Evolutionary conservation across 2,113 vertebrate genomes (phyloP).

Genomic region (Zosterops japonicus): DNA sequence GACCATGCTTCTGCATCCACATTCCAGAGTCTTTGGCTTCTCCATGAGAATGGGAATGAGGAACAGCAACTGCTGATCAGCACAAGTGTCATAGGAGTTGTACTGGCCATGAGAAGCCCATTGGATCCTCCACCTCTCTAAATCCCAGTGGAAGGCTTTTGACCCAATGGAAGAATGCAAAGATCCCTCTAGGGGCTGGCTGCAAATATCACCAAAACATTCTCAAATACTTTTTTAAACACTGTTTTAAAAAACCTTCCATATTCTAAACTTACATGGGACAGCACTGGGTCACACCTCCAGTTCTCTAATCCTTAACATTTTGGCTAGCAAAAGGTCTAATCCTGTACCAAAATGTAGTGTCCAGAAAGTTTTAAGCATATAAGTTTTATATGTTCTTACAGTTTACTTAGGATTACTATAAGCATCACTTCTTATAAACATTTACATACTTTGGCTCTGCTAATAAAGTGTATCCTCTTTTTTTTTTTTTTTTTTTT

Average conservation of each 20-base stretch:
- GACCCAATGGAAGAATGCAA: background rate
- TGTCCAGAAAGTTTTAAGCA: background rate
- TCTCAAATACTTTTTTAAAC: background rate
- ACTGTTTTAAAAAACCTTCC: background rate
- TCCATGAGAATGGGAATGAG: background rate
- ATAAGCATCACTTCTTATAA: background rate
- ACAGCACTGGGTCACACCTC: background rate
- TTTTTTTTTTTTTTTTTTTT: background rate
- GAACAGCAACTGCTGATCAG: background rate
- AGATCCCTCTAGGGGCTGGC: background rate
- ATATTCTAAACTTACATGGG: background rate
- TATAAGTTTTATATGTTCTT: constrained; percentile 9
- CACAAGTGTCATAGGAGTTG: background rate
- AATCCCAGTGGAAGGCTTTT: background rate
- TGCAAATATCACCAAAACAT: background rate
- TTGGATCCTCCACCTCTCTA: background rate
- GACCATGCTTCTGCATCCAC: constrained; percentile 22
- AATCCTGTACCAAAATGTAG: background rate
- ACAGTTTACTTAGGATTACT: constrained; percentile 40
- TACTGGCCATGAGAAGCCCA: background rate
- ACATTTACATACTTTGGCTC: constrained; percentile 29
- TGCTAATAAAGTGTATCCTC: constrained; percentile 7
- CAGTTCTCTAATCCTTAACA: background rate
- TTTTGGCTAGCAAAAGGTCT: background rate
- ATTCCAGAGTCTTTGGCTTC: background rate